These are phyloP conservation scores for Dendropsophus ebraccatus DNA, from an alignment of 2,113 vertebrate genomes.

Conservation along the genomic window DNA sequence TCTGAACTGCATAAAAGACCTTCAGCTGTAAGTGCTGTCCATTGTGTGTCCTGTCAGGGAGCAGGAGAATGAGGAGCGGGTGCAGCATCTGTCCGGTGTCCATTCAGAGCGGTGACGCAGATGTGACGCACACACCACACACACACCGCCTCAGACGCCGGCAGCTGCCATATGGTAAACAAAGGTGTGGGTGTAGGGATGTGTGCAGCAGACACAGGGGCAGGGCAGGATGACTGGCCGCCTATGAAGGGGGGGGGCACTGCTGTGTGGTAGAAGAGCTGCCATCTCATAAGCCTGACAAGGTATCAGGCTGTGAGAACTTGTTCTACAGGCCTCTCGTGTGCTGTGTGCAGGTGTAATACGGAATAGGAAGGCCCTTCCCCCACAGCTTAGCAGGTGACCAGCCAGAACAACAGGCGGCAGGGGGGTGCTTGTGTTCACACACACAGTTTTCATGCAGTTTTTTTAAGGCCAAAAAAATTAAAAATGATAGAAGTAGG, in stretches of 20 bases:
- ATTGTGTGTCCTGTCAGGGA: too few species aligned
- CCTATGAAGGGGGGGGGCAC: background rate
- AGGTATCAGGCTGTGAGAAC: background rate
- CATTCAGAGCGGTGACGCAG: background rate
- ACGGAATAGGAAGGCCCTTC: background rate
- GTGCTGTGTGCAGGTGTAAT: background rate
- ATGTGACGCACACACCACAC: background rate
- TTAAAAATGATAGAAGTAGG: too few species aligned
- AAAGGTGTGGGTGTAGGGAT: constrained; percentile 1
- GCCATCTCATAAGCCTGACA: too few species aligned
- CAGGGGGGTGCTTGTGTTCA: too few species aligned
- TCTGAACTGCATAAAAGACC: too few species aligned
- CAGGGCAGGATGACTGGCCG: too few species aligned
- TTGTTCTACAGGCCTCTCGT: constrained; percentile 10
- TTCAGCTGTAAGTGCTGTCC: too few species aligned
- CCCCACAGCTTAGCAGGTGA: background rate
- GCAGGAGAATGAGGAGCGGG: too few species aligned
- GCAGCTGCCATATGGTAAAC: constrained; percentile 12
- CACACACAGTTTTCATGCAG: too few species aligned
- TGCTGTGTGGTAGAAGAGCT: background rate
- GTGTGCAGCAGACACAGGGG: background rate
- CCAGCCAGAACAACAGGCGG: background rate
- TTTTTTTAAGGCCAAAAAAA: too few species aligned
- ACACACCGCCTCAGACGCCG: background rate
- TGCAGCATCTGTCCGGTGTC: too few species aligned